phyloP scores from a whole-genome alignment of 2,888 invertebrate genomes.

The Epistrophe eligans region DNA sequence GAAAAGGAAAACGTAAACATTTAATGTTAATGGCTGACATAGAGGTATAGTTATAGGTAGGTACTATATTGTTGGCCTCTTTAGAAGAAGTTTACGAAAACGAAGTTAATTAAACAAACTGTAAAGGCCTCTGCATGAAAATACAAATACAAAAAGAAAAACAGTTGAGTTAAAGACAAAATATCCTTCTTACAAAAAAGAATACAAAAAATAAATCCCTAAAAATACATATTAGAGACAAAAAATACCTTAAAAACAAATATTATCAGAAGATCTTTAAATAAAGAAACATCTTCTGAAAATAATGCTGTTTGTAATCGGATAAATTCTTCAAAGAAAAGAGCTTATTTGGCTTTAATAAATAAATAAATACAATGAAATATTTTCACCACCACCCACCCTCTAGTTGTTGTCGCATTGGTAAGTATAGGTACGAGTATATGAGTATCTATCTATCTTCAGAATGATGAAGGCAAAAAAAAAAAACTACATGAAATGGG shows the following conservation, averaged over 20 bases:
- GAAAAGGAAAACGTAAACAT: slow-evolving; percentile 2
- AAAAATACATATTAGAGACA: neutral
- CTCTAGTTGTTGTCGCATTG: slow-evolving; percentile 45
- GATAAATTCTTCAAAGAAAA: slow-evolving; percentile 60
- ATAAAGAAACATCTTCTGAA: slow-evolving; percentile 14
- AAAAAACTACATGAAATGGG: slow-evolving; percentile 25
- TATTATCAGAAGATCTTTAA: slow-evolving; percentile 21
- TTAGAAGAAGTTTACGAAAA: too few relatives aligned
- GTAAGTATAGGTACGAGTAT: neutral
- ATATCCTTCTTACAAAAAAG: neutral
- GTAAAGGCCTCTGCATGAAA: neutral
- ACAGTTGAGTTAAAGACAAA: neutral
- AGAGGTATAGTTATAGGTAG: too few relatives aligned
- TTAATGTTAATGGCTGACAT: slow-evolving; percentile 2
- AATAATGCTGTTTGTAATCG: slow-evolving; percentile 44
- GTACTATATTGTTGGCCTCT: neutral
- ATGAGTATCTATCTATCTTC: slow-evolving; percentile 6
- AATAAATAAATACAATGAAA: slow-evolving; percentile 49
- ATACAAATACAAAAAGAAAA: neutral
- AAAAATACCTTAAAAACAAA: slow-evolving; percentile 11
- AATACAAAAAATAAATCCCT: neutral
- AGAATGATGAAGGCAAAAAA: slow-evolving; percentile 8
- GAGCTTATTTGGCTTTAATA: slow-evolving; percentile 47
- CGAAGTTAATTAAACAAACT: slow-evolving; percentile 1
- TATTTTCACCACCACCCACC: slow-evolving; percentile 24